Conservation (phyloP, 2,888 invertebrate genomes). For the Hemithea aestivaria region DNA sequence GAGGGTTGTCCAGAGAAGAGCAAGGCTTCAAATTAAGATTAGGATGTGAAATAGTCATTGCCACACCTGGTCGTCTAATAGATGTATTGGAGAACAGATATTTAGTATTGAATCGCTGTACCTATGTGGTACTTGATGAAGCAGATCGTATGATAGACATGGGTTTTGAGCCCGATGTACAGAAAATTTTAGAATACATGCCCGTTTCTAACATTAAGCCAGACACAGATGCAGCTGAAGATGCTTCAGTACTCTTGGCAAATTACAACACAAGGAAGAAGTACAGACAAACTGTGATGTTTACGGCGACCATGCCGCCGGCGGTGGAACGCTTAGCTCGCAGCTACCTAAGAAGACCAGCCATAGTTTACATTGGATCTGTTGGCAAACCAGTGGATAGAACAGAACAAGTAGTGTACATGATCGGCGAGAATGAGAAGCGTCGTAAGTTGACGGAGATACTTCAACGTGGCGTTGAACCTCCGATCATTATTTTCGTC, state of each 20-base stretch:
- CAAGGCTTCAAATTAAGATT: conserved; percentile 97
- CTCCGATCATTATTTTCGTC: conserved; percentile 99
- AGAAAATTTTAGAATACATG: conserved; percentile 98
- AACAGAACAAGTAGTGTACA: conserved; percentile 97
- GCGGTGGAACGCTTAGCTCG: conserved; percentile 97
- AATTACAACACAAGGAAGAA: conserved; percentile 98
- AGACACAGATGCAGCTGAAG: conserved; percentile 98
- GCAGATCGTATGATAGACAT: conserved; percentile 99
- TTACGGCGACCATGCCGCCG: conserved; percentile 99
- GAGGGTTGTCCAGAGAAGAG: conserved; percentile 97
- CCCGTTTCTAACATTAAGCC: conserved; percentile 99
- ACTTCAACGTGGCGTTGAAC: conserved; percentile 91
- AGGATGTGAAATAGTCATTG: conserved; percentile 99
- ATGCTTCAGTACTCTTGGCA: conserved; percentile 91
- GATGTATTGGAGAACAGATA: conserved; percentile 99
- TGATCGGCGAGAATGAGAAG: conserved; percentile 97
- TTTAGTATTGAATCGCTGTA: conserved; percentile 97
- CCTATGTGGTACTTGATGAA: conserved; percentile 97
- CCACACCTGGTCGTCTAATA: conserved; percentile 99
- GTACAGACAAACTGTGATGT: conserved; percentile 99
- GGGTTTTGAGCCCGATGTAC: conserved; percentile 99
- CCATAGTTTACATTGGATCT: conserved; percentile 98
- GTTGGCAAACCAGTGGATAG: conserved; percentile 98
- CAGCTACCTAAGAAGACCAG: conserved; percentile 95
- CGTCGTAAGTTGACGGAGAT: conserved; percentile 97